Base-by-base conservation (phyloP, 2,888 invertebrate species). In the Apocheima hispidaria region DNA sequence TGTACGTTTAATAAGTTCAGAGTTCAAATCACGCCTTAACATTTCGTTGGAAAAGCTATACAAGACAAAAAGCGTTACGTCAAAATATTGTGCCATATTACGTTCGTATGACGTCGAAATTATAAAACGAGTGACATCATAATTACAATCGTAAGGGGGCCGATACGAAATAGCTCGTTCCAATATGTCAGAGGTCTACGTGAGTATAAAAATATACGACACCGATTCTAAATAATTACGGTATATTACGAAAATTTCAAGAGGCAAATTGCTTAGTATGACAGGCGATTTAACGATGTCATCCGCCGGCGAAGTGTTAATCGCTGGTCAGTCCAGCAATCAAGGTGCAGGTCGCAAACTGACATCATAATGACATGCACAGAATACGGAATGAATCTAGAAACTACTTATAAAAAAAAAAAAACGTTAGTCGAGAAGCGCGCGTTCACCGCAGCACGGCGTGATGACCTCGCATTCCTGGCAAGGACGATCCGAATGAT, bases 401-500 rank as follows among this genome's bases (percentile, higher is more conserved):
- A 60, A 60, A 35, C 49, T 33, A 50, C 75, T 67, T 73, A 72
- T 74, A 75, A 75, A 81, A 82, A 83, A 83, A 79, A 84, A 82
- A 79, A 79, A 81, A 82, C 87, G 87, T 83, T 81, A 86, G 83
- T 84, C 86, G 87, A 88, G 82, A 82, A 82, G 83, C 83, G 78
- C 82, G 82, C 86, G 84, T 79, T 80, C 84, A 83, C 81, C 80
- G 78, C 73, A 83, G 79, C 79, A 78, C 82, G 81, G 86, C 90
- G 87, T 86, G 87, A 78, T 86, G 88, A 81, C 93, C 93, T 93
- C 92, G 90, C 93, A 93, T 93, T 93, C 93, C 86, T 88, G 81
- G 74, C 92, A 93, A 93, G 93, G 93, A 92, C 93, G 92, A 84
- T 81, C 72, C 71, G 77, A 78, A 78, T 77, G 81, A 79, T 78